Conservation (phyloP, 2,797 vertebrate species). For the Bucorvus abyssinicus region DNA sequence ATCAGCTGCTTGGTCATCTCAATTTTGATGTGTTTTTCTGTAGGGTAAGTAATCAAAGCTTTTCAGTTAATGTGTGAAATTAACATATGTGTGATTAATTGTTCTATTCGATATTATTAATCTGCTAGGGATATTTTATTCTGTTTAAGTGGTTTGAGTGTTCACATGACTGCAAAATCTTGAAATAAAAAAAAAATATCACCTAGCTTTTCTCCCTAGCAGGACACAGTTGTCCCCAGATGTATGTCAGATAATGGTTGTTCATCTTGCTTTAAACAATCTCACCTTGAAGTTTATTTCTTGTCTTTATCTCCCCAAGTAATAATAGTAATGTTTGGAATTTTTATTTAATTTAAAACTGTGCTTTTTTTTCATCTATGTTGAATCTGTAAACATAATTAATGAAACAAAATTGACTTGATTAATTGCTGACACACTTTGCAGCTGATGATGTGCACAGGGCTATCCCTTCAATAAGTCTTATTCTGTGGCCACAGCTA, state of each 20-base stretch:
- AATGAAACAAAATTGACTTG: neutral
- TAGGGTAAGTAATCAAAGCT: neutral
- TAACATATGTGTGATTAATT: neutral
- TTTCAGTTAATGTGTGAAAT: neutral
- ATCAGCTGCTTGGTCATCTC: neutral
- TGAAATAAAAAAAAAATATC: neutral
- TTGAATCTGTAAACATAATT: neutral
- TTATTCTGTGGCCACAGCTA: neutral
- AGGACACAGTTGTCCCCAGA: neutral
- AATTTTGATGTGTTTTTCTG: neutral
- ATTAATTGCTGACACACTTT: neutral
- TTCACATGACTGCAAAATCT: neutral
- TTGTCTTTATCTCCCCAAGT: neutral
- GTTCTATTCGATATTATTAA: neutral
- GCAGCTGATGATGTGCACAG: neutral
- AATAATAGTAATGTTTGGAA: neutral
- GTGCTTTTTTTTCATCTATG: accelerated
- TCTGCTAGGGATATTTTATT: neutral
- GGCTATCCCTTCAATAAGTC: neutral
- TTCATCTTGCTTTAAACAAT: neutral
- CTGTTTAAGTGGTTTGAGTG: neutral
- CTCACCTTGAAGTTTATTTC: neutral
- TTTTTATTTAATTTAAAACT: neutral
- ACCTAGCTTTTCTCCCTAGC: neutral
- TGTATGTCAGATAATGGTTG: neutral